These are phyloP conservation scores for Ceyx margarethae DNA, from an alignment of 2,113 vertebrate species.

Conservation along the genomic window DNA sequence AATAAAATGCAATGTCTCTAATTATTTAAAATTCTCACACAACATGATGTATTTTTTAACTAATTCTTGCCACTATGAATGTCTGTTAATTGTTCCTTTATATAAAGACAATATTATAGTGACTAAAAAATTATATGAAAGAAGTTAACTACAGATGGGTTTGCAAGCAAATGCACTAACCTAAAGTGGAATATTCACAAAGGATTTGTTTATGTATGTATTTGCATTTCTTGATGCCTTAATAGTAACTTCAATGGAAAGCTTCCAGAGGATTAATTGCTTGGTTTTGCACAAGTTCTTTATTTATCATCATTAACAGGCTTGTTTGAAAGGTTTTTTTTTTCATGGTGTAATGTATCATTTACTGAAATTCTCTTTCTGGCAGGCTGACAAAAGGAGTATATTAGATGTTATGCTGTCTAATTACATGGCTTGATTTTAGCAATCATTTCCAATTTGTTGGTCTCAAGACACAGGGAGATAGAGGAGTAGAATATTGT, in stretches of 20 bases:
- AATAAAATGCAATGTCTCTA: neutral
- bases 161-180: slow-evolving; percentile 15
- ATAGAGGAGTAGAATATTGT: neutral
- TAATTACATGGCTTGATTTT: slow-evolving; percentile 66
- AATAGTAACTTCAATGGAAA: slow-evolving; percentile 56
- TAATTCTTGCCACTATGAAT: neutral
- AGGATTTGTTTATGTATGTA: slow-evolving; percentile 43
- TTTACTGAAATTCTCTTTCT: slow-evolving; percentile 67
- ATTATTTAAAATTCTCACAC: neutral
- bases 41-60: neutral
- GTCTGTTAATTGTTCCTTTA: neutral
- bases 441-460: slow-evolving; percentile 68
- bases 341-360: slow-evolving; percentile 59
- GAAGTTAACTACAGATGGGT: neutral
- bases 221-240: slow-evolving; percentile 52
- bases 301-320: slow-evolving; percentile 70
- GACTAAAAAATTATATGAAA: neutral
- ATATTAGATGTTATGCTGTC: slow-evolving; percentile 57
- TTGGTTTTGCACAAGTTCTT: slow-evolving; percentile 56
- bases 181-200: slow-evolving; percentile 7
- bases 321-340: slow-evolving; percentile 44
- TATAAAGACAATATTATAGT: neutral
- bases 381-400: slow-evolving; percentile 54
- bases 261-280: slow-evolving; percentile 67
- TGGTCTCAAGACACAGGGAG: slow-evolving; percentile 35